Percentiles rank a stretch among this genome's conserved stretches.
Evolutionary conservation across 2,797 vertebrate species (phyloP).

Genomic region (Lagodon rhomboides): DNA sequence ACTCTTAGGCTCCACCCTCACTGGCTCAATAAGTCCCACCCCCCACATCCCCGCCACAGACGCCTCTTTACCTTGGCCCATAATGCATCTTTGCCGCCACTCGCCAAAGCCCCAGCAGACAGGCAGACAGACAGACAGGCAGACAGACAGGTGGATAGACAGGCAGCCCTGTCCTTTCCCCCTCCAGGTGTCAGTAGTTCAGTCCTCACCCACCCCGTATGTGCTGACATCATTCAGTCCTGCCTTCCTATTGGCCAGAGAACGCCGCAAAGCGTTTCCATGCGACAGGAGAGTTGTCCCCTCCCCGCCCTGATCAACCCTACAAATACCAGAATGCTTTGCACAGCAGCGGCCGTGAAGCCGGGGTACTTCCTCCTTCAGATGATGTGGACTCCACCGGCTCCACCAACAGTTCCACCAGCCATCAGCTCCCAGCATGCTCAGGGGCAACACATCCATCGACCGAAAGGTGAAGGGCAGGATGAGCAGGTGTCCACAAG

Average conservation of each 20-base stretch:
- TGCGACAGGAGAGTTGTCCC: background rate
- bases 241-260: constrained; percentile 35
- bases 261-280: constrained; percentile 11
- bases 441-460: background rate
- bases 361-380: constrained; percentile 54
- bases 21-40: constrained; percentile 52
- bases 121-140: constrained; percentile 31
- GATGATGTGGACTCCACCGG: constrained; percentile 56
- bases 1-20: constrained; percentile 82
- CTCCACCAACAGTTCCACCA: constrained; percentile 11
- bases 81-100: constrained; percentile 74
- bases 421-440: constrained; percentile 26
- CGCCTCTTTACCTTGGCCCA: constrained; percentile 73
- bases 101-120: constrained; percentile 78
- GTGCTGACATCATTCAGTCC: constrained; percentile 29
- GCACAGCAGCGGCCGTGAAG: background rate
- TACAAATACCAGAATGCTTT: constrained; percentile 30
- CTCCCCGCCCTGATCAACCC: constrained; percentile 5
- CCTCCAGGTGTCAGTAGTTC: background rate
- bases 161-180: constrained; percentile 22
- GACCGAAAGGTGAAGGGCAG: background rate
- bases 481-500: background rate
- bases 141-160: constrained; percentile 34
- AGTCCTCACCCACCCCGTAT: background rate
- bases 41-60: constrained; percentile 13